Evolutionary conservation across 2,113 vertebrate species (phyloP).

Genomic region (Procavia capensis): DNA sequence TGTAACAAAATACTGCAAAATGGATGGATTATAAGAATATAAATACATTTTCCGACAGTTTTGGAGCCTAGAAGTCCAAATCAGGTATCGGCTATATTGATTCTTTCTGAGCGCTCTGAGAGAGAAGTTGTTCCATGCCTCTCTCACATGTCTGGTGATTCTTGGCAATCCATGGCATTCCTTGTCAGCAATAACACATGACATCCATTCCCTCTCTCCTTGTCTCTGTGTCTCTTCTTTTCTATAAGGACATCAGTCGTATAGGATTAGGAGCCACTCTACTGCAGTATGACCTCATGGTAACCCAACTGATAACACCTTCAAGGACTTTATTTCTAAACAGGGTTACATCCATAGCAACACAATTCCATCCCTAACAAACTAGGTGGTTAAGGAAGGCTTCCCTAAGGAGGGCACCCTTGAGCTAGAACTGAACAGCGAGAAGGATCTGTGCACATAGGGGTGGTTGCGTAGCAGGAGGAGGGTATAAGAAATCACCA

Average conservation of each 20-base stretch:
- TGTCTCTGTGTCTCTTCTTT: background rate
- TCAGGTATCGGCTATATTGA: background rate
- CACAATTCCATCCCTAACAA: background rate
- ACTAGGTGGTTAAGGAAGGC: background rate
- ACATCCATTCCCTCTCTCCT: too few relatives aligned
- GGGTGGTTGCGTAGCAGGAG: accelerated
- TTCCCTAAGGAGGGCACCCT: background rate
- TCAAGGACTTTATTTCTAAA: background rate
- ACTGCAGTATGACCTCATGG: background rate
- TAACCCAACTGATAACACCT: background rate
- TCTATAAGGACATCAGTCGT: too few relatives aligned
- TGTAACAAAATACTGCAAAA: background rate
- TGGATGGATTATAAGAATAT: background rate
- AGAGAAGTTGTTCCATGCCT: background rate
- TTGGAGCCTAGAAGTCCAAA: too few relatives aligned
- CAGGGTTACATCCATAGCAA: background rate
- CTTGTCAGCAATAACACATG: too few relatives aligned
- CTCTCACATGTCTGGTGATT: background rate
- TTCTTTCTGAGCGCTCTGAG: background rate
- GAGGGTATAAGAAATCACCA: background rate
- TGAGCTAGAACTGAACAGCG: background rate
- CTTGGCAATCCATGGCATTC: too few relatives aligned
- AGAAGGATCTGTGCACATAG: background rate
- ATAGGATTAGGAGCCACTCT: background rate
- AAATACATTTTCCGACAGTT: background rate